These are phyloP conservation scores for Gymnarchus niloticus DNA, from an alignment of 2,113 vertebrate genomes.

Conservation along the genomic window DNA sequence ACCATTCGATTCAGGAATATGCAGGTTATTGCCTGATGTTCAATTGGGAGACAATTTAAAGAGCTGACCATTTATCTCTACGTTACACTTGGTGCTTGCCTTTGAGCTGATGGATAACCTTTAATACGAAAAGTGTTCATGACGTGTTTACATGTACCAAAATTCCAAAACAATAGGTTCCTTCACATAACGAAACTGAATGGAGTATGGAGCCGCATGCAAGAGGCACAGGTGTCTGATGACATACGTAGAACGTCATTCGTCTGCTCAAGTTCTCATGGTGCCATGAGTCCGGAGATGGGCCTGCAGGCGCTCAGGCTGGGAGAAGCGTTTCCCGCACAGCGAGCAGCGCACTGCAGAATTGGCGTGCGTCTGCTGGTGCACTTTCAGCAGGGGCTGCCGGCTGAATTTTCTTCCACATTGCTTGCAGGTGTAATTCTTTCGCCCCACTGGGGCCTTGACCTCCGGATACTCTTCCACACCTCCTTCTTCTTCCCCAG, in stretches of 20 bases:
- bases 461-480: slow-evolving; percentile 25
- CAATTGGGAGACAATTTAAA: neutral
- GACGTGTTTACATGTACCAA: neutral
- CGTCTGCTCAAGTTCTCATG: slow-evolving; percentile 34
- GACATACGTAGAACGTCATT: neutral
- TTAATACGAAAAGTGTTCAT: neutral
- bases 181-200: neutral
- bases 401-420: slow-evolving; percentile 63
- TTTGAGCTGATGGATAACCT: neutral
- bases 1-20: neutral
- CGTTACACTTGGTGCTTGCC: neutral
- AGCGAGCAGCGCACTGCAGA: slow-evolving; percentile 31
- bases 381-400: slow-evolving; percentile 57
- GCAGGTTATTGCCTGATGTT: neutral
- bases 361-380: slow-evolving; percentile 52
- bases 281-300: slow-evolving; percentile 47
- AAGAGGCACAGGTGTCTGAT: slow-evolving; percentile 6
- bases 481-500: slow-evolving; percentile 28
- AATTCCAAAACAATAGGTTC: neutral
- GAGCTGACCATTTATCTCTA: neutral
- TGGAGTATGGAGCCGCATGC: neutral
- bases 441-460: slow-evolving; percentile 30
- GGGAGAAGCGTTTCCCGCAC: slow-evolving; percentile 61
- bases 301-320: slow-evolving; percentile 49
- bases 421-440: slow-evolving; percentile 57